These are phyloP conservation scores for Leptinotarsa texana DNA, from an alignment of 1,140 invertebrate genomes.

Conservation along the genomic window DNA sequence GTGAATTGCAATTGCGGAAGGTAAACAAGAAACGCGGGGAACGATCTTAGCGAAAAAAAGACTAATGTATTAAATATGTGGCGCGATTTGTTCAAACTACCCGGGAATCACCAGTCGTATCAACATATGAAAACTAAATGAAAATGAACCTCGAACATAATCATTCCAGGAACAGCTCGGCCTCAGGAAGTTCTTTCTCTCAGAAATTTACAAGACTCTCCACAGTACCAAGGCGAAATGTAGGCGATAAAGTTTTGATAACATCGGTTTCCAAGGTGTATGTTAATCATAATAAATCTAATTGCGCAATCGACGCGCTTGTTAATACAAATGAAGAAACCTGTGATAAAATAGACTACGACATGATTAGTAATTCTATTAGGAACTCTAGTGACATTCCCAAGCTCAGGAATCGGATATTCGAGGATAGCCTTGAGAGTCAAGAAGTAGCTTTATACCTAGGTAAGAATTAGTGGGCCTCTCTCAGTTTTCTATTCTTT, in stretches of 20 bases:
- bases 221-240: slow-evolving; percentile 41
- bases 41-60: not conserved
- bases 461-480: slow-evolving; percentile 34
- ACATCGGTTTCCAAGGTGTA: slow-evolving; percentile 47
- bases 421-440: slow-evolving; percentile 47
- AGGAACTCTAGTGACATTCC: slow-evolving; percentile 40
- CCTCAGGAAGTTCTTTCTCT: not conserved
- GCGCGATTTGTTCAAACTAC: not conserved
- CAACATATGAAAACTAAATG: not conserved
- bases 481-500: too few relatives aligned
- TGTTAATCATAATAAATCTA: slow-evolving; percentile 18
- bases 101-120: not conserved
- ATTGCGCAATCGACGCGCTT: not conserved
- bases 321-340: slow-evolving; percentile 10
- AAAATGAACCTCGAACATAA: not conserved
- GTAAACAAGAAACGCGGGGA: not conserved
- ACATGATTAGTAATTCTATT: slow-evolving; percentile 32
- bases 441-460: slow-evolving; percentile 48
- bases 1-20: slow-evolving; percentile 1
- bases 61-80: not conserved
- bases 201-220: not conserved
- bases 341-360: slow-evolving; percentile 30
- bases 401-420: slow-evolving; percentile 44
- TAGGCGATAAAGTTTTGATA: slow-evolving; percentile 50
- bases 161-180: slow-evolving; percentile 16